These are phyloP conservation scores for Eupithecia dodoneata DNA, from an alignment of 2,888 invertebrate species.

Conservation along the genomic window DNA sequence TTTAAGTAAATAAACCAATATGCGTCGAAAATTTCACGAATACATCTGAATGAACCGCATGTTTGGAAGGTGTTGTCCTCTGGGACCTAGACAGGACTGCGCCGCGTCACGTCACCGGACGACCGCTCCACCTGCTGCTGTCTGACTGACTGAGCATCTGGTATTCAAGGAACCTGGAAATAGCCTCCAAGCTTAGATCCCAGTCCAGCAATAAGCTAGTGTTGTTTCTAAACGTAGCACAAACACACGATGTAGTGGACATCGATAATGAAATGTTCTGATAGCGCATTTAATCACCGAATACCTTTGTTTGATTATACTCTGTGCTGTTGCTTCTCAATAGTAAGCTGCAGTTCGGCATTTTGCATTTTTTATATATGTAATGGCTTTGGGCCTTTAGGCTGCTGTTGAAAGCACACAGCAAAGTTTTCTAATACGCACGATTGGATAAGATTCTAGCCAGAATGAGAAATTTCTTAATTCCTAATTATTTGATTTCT, in stretches of 20 bases:
- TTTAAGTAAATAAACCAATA: too few species aligned
- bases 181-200: neutral
- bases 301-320: neutral
- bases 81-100: too few species aligned
- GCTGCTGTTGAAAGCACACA: neutral
- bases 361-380: neutral
- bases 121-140: neutral
- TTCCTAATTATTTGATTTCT: neutral
- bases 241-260: neutral
- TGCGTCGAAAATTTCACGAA: too few species aligned
- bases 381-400: too few species aligned
- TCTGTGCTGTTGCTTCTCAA: neutral
- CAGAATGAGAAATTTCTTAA: neutral
- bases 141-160: neutral
- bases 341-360: neutral
- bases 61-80: too few species aligned
- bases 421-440: neutral
- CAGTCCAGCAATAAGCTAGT: neutral
- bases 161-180: neutral
- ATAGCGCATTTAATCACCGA: neutral
- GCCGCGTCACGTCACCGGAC: too few species aligned
- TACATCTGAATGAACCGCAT: too few species aligned
- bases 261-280: neutral
- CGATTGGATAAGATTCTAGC: neutral
- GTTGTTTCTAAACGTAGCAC: neutral